A percentile compares a stretch with the other conserved stretches of the same genome.
phyloP scores from a whole-genome alignment of 2,797 vertebrate genomes.

The Scolopax bukidnonensis region DNA sequence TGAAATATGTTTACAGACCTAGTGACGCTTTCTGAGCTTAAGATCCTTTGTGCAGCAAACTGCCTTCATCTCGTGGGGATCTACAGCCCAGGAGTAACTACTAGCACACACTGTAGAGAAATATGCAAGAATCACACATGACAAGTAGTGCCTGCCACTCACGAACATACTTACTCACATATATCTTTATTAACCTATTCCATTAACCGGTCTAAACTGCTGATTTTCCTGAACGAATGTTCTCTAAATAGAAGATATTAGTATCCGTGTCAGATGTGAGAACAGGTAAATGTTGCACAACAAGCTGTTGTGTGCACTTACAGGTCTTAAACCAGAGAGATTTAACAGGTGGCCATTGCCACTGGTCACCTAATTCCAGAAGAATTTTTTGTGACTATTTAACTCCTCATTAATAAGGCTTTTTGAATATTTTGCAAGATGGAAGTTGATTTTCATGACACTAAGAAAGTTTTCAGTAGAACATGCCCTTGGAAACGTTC shows the following conservation, averaged over 20 bases:
- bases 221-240: background rate
- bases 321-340: background rate
- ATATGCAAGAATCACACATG: background rate
- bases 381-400: background rate
- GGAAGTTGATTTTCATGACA: background rate
- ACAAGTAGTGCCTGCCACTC: background rate
- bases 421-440: background rate
- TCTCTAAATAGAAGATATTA: background rate
- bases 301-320: background rate
- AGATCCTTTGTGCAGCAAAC: background rate
- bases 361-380: background rate
- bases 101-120: background rate
- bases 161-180: background rate
- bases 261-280: background rate
- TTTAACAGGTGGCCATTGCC: background rate
- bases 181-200: background rate
- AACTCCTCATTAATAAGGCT: background rate
- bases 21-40: background rate
- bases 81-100: background rate
- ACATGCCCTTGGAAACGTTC: background rate
- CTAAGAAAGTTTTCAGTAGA: background rate
- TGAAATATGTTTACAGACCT: background rate
- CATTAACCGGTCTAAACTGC: background rate
- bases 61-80: background rate
- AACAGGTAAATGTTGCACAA: background rate